phyloP scores from a whole-genome alignment of 2,888 invertebrate genomes.

The Tetragonula carbonaria region DNA sequence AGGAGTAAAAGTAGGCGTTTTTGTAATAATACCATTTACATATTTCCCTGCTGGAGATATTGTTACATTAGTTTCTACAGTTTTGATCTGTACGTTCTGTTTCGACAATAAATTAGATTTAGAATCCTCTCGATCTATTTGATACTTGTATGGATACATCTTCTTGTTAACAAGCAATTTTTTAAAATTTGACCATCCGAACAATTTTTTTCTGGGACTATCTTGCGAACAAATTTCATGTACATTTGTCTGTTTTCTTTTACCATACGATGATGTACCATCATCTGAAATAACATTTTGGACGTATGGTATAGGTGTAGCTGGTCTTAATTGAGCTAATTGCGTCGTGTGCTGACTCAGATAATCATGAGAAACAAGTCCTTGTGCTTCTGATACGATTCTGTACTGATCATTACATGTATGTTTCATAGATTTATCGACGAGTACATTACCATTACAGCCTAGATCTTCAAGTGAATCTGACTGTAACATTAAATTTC shows the following conservation, averaged over 20 bases:
- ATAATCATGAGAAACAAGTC: conserved; percentile 85
- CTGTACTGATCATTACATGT: conserved; percentile 75
- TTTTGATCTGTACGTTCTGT: conserved; percentile 73
- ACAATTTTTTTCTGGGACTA: conserved; percentile 76
- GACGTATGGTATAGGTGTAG: conserved; percentile 89
- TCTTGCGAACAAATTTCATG: conserved; percentile 81
- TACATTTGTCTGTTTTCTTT: conserved; percentile 84
- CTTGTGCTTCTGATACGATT: conserved; percentile 83
- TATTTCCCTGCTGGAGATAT: conserved; percentile 82
- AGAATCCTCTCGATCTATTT: conserved; percentile 79
- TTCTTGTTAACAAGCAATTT: conserved; percentile 82
- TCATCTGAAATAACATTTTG: conserved; percentile 89
- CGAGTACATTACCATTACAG: conserved; percentile 84
- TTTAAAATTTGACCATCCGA: conserved; percentile 85
- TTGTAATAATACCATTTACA: conserved; percentile 79
- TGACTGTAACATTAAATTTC: conserved; percentile 88
- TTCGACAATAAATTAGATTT: conserved; percentile 79
- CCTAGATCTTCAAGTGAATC: conserved; percentile 86
- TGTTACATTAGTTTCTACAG: conserved; percentile 83
- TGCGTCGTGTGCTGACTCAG: conserved; percentile 81
- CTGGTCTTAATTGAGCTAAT: conserved; percentile 82
- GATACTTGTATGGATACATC: conserved; percentile 77
- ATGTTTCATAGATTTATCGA: conserved; percentile 89
- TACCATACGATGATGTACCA: conserved; percentile 75
- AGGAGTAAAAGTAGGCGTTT: conserved; percentile 79